Base-by-base conservation (phyloP, 2,888 invertebrate genomes). In the Trisateles emortualis region DNA sequence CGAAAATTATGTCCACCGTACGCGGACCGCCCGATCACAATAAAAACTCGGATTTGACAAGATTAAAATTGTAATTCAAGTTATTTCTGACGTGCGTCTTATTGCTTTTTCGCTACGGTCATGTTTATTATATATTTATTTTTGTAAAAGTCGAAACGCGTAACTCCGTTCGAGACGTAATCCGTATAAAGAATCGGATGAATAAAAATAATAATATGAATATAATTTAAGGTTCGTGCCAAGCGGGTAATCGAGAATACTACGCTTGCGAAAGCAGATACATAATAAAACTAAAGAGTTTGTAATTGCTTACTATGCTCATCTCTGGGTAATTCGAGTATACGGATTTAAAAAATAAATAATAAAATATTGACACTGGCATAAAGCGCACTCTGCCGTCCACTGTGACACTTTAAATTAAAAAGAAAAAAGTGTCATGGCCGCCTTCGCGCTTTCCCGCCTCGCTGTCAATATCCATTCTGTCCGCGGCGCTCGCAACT, bases 41-140 rank as follows among this genome's bases (percentile, higher is more conserved):
- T 92, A 92, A 92, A 92, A 89, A 87, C 81, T 79, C 82, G 91
- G 91, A 92, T 92, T 90, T 87, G 91, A 90, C 90, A 88, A 89
- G 92, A 92, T 92, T 92, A 90, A 91, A 91, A 91, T 90, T 91
- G 90, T 92, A 90, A 90, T 86, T 88, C 89, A 89, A 88, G 88
- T 88, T 89, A 88, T 87, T 85, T 86, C 78, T 88, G 91, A 90
- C 91, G 76, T 85, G 84, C 86, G 78, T 86, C 87, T 90, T 90
- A 90, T 91, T 92, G 90, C 85, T 81, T 87, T 84, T 89, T 89
- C 82, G 90, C 83, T 88, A 84, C 86, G 85, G 84, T 78, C 69
- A 61, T 74, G 64, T 73, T 77, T 76, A 75, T 79, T 83, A 72
- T 73, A 52, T 58, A n/a, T 51, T 67, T 79, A 77, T 80, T 78